These are phyloP conservation scores for Nezara viridula DNA, from an alignment of 2,888 invertebrate genomes.

Conservation along the genomic window DNA sequence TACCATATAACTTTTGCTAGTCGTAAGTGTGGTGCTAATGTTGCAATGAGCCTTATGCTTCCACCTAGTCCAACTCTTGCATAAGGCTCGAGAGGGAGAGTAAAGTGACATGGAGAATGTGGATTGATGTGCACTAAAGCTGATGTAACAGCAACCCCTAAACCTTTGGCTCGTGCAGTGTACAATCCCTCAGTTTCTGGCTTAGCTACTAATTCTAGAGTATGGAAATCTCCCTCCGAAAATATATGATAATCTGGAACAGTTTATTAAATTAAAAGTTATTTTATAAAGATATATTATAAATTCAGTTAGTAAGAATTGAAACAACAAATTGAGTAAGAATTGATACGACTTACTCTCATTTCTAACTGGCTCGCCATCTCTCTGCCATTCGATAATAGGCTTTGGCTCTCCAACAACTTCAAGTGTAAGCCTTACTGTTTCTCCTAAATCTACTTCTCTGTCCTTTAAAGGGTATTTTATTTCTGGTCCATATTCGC, in stretches of 20 bases:
- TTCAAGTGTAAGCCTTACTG: conserved; percentile 88
- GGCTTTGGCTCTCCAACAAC: conserved; percentile 83
- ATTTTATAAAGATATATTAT: neutral
- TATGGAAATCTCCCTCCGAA: conserved; percentile 83
- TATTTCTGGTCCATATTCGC: conserved; percentile 78
- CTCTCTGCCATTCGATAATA: conserved; percentile 86
- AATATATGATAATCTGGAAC: conserved; percentile 53
- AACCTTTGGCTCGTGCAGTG: conserved; percentile 76
- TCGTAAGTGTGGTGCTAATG: conserved; percentile 48
- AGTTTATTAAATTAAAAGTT: neutral
- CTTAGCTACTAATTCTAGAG: conserved; percentile 85
- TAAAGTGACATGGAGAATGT: conserved; percentile 35
- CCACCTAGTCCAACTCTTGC: conserved; percentile 29
- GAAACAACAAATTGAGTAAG: neutral
- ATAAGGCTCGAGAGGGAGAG: conserved; percentile 33
- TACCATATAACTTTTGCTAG: conserved; percentile 53
- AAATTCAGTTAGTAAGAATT: too few relatives aligned
- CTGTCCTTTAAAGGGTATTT: conserved; percentile 87
- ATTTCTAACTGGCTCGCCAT: conserved; percentile 74
- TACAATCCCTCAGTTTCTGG: conserved; percentile 87
- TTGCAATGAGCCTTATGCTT: conserved; percentile 25
- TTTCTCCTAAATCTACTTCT: conserved; percentile 86
- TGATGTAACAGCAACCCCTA: conserved; percentile 54
- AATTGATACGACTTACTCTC: conserved; percentile 73
- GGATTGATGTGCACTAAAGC: conserved; percentile 37